These are phyloP conservation scores for Rhinopithecus roxellana DNA, from an alignment of 2,113 vertebrate genomes.

Conservation along the genomic window DNA sequence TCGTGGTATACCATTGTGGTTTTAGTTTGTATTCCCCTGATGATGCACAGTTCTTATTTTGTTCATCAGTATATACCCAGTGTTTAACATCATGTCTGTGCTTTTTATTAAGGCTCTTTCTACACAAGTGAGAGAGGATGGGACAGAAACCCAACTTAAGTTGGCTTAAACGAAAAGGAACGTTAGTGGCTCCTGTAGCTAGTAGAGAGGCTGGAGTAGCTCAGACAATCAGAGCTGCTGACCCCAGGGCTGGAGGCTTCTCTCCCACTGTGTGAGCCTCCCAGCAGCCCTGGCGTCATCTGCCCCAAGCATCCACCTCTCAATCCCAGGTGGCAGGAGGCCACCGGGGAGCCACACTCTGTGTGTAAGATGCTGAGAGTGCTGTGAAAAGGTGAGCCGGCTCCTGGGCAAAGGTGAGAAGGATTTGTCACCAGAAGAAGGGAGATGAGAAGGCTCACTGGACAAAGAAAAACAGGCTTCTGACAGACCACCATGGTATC, in stretches of 20 bases:
- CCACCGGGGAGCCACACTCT: not conserved
- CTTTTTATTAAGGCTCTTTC: not conserved
- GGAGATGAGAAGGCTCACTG: not conserved
- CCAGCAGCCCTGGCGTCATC: not conserved
- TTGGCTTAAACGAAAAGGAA: not conserved
- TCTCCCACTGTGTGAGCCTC: not conserved
- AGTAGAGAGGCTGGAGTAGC: not conserved
- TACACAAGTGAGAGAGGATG: not conserved
- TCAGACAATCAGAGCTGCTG: not conserved
- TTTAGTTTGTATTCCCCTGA: not conserved
- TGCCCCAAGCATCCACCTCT: not conserved
- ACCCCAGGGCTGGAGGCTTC: not conserved
- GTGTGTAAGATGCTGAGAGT: not conserved
- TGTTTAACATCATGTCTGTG: not conserved
- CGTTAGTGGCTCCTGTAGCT: not conserved
- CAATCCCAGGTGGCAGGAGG: not conserved
- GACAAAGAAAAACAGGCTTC: not conserved
- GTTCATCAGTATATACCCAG: not conserved
- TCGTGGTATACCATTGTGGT: not conserved
- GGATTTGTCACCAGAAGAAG: not conserved
- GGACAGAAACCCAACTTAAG: not conserved
- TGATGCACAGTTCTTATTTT: not conserved
- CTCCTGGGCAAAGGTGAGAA: not conserved
- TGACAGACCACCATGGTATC: too few species aligned
- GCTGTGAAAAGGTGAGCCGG: not conserved